Evolutionary conservation across 1,140 invertebrate genomes (phyloP), one percentile per base, ranked within the genome.

Genomic region (Acromyrmex echinatior): DNA sequence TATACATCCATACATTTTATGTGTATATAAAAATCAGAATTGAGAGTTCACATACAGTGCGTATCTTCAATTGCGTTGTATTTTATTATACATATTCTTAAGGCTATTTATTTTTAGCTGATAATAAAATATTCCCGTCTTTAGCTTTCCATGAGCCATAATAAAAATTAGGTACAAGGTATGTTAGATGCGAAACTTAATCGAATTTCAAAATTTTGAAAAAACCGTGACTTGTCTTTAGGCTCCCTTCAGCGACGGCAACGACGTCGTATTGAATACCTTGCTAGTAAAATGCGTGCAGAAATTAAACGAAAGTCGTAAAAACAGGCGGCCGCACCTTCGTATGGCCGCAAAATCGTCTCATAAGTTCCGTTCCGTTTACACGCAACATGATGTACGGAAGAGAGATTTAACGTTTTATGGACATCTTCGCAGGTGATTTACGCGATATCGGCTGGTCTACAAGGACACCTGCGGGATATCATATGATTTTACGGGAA

Each of bases 301-400:
- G 63, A 56, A 88, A 86, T 86, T 86, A 73, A 88, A 86, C 25
- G 49, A 86, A 45, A 58, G 74, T 86, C 91, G 84, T 90, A 87
- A 88, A 90, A 88, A 31, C 70, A 45, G 56, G 60, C 80, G 62
- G 63, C 71, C 71, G 65, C 66, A 58, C 25, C 71, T 56, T 45
- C 21, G 16, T 56, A 58, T 21, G 12, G 35, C 53, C 53, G 39
- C 71, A 45, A n/a, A 87, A 70, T 56, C 62, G 35, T 66, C 35
- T 63, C 31, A 53, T 25, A 56, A 62, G 35, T 62, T 86, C 9
- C 14, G 25, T 68, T 51, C 4, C 58, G 31, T 80, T 81, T 62
- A 62, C 18, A 76, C 25, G 25, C 80, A 74, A 39, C 39, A 56
- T 76, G 39, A 14, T 31, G 60, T 39, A 65, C 56, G 56, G 78